Evolutionary conservation across 2,797 vertebrate genomes (phyloP), one percentile per base, ranked within the genome.

Genomic region (Brachymystax lenok): DNA sequence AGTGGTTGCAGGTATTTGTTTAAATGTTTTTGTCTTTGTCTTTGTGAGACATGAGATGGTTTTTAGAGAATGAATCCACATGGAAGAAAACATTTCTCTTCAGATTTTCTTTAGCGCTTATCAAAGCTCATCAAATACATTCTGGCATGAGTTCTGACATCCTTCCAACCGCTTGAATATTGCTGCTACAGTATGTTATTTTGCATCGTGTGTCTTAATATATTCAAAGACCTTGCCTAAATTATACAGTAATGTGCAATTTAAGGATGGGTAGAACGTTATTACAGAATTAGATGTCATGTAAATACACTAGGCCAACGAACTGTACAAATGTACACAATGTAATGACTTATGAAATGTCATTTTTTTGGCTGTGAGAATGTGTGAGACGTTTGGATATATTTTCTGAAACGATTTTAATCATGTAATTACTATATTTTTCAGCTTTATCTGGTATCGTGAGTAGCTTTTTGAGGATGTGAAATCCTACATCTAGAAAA

Each of bases 1-100:
- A 88, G 86, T 86, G 27, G 85, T 88, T 91, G 89, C 90, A 91
- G 85, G 86, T 89, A 64, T 90, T 84, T 87, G 84, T 88, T 77
- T 63, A 61, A 21, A 80, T 76, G 24, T 89, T 80, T 28, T 73
- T 71, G 84, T 87, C 79, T 83, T 83, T 87, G 86, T 89, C 81
- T 74, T 85, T 85, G 82, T 83, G 79, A 83, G 80, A 87, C 75
- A 75, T 77, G 81, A 7, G 80, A 16, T 71, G 5, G 14, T 81
- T 80, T 73, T 81, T 69, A 61, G 27, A 16, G 50, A 79, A 73
- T 72, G 24, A 83, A 86, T 94, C 92, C 94, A 95, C 91, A 94
- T 94, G 93, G 93, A 95, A 94, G 93, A 94, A 92, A 94, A 92
- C 79, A 35, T 79, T 82, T 86, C 79, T 86, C 87, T 76, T 80